Base-by-base conservation (phyloP, 2,113 vertebrate species). In the Paramisgurnus dabryanus region DNA sequence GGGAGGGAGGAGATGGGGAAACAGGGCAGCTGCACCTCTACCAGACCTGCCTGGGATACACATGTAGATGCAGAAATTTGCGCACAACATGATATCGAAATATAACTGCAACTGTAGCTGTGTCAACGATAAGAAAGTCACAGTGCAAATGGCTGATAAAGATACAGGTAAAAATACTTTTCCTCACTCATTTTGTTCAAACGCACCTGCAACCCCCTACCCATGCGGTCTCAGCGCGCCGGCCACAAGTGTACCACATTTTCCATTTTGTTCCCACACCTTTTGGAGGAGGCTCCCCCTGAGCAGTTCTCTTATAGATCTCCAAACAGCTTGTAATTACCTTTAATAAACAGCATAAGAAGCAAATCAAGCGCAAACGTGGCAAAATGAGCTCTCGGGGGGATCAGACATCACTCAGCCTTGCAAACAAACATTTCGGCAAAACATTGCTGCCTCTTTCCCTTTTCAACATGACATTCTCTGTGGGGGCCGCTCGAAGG, bases 261-360 rank as follows among this genome's bases (percentile, higher is more conserved):
- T 82, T 80, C 83, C 84, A 84, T 88, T 83, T 61, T 80, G 85
- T 86, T 88, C 85, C 84, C 82, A 78, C 87, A 85, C 85, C 83
- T 88, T 89, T 86, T 73, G 76, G 84, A 83, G 83, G 27, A 75
- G 69, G 66, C 70, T 80, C 81, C 82, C 84, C 79, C 83, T 68
- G 83, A 85, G 84, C 65, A 70, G 80, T 71, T 84, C 85, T 83
- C 85, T 83, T 87, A 92, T 94, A 93, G 91, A 89, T 92, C 92
- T 91, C 92, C 90, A 93, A 93, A 93, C 93, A 93, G 92, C 93
- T 93, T 93, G 92, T 94, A 94, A 94, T 93, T 92, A 94, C 92
- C 91, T 90, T 89, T 93, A 92, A 94, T 93, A 93, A 92, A 94
- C 93, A 93, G 93, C 91, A 91, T 90, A 92, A 91, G 92, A 94